Conservation (phyloP, 2,888 invertebrate species). For the Cheiracanthium punctorium region DNA sequence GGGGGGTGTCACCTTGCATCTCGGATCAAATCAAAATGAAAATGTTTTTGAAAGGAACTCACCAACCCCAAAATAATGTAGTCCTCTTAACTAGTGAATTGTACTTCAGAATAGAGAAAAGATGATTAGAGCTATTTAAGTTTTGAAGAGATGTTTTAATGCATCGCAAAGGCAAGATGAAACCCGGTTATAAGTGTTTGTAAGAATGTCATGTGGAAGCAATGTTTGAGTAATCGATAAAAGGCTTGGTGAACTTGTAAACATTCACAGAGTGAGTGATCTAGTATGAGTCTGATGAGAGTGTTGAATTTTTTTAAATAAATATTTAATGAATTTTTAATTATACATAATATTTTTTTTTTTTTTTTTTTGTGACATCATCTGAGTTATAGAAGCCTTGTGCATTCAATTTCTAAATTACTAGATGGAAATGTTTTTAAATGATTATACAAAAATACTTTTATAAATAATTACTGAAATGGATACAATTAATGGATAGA, state of each 20-base stretch:
- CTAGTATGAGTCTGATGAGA: constrained; percentile 26
- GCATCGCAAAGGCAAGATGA: constrained; percentile 19
- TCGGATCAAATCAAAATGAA: no score
- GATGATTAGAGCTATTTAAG: constrained; percentile 47
- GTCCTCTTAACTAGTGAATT: constrained; percentile 26
- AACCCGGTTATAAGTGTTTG: constrained; percentile 64
- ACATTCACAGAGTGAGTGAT: constrained; percentile 47
- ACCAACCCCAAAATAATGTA: constrained; percentile 26
- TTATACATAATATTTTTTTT: not conserved
- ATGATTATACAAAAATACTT: no score
- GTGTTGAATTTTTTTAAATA: not conserved
- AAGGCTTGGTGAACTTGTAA: constrained; percentile 23
- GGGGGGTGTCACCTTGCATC: no score
- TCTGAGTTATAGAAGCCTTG: no score
- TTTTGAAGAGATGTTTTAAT: constrained; percentile 24
- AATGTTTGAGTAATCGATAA: constrained; percentile 35
- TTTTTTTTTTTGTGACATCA: not conserved
- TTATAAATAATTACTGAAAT: no score
- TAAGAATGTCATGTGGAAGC: constrained; percentile 22
- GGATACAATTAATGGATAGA: no score
- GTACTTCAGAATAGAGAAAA: constrained; percentile 41
- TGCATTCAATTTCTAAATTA: no score
- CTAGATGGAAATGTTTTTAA: no score
- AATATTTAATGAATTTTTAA: not conserved
- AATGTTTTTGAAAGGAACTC: constrained; percentile 16